A percentile compares a stretch with the other conserved stretches of the same genome.
These are phyloP conservation scores for Microtus pennsylvanicus DNA, from an alignment of 2,113 vertebrate genomes.

Conservation along the genomic window DNA sequence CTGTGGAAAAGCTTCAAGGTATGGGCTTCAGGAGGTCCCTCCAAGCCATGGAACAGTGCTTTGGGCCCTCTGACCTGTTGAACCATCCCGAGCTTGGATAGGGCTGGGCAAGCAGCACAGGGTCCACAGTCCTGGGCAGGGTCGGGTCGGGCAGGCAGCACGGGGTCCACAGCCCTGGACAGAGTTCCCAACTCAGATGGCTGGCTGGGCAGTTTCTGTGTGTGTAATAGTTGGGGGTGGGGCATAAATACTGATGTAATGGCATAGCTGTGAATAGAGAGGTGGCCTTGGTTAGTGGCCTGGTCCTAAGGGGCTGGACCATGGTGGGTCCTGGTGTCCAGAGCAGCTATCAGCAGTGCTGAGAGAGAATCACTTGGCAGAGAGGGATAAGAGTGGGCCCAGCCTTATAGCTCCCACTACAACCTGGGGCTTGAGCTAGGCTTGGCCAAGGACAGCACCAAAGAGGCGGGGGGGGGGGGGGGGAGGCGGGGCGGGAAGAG, in stretches of 20 bases:
- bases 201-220: neutral
- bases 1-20: too few relatives aligned
- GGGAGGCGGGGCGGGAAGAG: too few relatives aligned
- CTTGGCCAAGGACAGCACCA: neutral
- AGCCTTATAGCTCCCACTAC: neutral
- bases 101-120: neutral
- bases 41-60: rapidly evolving
- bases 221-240: too few relatives aligned
- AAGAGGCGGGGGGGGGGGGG: too few relatives aligned
- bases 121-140: neutral
- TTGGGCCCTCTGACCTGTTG: neutral
- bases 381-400: too few relatives aligned
- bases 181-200: neutral
- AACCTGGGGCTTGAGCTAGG: neutral
- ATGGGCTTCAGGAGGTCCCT: neutral
- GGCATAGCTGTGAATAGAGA: neutral
- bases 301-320: neutral
- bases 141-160: neutral
- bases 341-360: neutral
- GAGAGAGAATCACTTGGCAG: neutral
- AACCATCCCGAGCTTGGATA: neutral
- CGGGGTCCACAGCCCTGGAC: too few relatives aligned
- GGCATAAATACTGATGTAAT: neutral
- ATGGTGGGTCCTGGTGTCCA: neutral
- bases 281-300: neutral